A percentile compares a stretch with the other conserved stretches of the same genome.
phyloP scores from a whole-genome alignment of 2,888 invertebrate species.

The Elmis aenea region DNA sequence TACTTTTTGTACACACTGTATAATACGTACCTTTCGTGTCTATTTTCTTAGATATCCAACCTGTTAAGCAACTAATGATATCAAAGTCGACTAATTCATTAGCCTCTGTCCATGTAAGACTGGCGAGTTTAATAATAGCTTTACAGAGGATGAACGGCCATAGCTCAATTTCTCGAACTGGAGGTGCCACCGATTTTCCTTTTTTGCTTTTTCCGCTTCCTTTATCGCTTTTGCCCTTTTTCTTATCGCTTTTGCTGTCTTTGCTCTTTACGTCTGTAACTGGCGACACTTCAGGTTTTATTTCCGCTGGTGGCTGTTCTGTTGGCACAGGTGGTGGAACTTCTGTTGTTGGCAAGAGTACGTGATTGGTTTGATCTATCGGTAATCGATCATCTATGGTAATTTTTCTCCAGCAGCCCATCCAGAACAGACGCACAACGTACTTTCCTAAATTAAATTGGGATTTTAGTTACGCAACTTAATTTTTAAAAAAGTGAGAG shows the following conservation, averaged over 20 bases:
- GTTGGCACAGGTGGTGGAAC: neutral
- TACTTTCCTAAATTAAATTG: conserved; percentile 47
- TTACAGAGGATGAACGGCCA: conserved; percentile 50
- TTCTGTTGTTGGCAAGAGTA: conserved; percentile 39
- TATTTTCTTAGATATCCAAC: conserved; percentile 41
- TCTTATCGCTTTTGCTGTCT: conserved; percentile 8
- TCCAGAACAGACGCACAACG: conserved; percentile 46
- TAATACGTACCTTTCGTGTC: conserved; percentile 25
- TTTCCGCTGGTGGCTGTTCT: neutral
- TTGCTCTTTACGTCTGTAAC: conserved; percentile 7
- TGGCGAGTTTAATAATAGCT: conserved; percentile 47
- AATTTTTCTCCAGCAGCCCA: conserved; percentile 49
- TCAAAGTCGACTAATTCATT: conserved; percentile 45
- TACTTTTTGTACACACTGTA: no score
- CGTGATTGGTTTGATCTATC: conserved; percentile 35
- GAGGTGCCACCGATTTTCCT: conserved; percentile 26
- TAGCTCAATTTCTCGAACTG: conserved; percentile 37
- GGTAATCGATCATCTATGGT: conserved; percentile 49
- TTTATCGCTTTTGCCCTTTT: conserved; percentile 5
- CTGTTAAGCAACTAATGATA: conserved; percentile 46
- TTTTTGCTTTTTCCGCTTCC: conserved; percentile 5
- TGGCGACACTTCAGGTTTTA: conserved; percentile 6
- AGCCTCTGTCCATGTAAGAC: conserved; percentile 38
- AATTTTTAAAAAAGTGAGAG: no score
- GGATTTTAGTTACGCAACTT: no score